Conservation (phyloP, 2,888 invertebrate species). For the Drosophila greeni region DNA sequence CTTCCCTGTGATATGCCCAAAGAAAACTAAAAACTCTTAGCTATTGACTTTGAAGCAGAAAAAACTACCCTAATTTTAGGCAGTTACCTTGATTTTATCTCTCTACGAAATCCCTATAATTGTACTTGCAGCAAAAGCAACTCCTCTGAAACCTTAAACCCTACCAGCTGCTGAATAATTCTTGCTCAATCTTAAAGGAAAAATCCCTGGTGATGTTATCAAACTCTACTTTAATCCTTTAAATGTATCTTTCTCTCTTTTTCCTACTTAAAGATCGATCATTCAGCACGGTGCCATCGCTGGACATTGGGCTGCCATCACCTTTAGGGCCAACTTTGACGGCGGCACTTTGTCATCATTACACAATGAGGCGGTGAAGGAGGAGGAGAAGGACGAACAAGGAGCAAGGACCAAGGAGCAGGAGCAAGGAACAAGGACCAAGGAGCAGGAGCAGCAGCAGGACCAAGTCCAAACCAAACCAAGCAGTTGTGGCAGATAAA, state of each 20-base stretch:
- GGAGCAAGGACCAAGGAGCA: neutral
- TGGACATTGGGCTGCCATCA: slow-evolving; percentile 42
- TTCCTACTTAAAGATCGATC: slow-evolving; percentile 11
- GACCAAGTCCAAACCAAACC: slow-evolving; percentile 25
- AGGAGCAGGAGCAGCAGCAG: slow-evolving; percentile 22
- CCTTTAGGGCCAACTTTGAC: slow-evolving; percentile 40
- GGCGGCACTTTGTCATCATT: slow-evolving; percentile 68
- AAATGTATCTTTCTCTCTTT: slow-evolving; percentile 8
- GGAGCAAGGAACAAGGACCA: neutral
- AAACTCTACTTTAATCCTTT: slow-evolving; percentile 11
- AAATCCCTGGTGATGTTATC: slow-evolving; percentile 16
- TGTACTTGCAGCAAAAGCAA: neutral
- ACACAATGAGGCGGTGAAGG: slow-evolving; percentile 62
- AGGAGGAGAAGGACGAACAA: neutral
- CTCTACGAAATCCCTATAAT: neutral
- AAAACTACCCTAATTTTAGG: neutral
- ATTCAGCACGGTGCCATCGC: slow-evolving; percentile 19
- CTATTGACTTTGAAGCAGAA: neutral
- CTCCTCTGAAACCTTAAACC: neutral
- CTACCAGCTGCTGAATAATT: slow-evolving; percentile 1
- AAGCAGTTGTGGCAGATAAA: slow-evolving; percentile 32
- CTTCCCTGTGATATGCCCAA: neutral
- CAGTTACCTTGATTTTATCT: neutral
- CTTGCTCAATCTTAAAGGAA: slow-evolving; percentile 1
- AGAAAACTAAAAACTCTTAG: neutral